Evolutionary conservation across 2,888 invertebrate species (phyloP), one percentile per base, ranked within the genome.

Genomic region (Germaria angustata): DNA sequence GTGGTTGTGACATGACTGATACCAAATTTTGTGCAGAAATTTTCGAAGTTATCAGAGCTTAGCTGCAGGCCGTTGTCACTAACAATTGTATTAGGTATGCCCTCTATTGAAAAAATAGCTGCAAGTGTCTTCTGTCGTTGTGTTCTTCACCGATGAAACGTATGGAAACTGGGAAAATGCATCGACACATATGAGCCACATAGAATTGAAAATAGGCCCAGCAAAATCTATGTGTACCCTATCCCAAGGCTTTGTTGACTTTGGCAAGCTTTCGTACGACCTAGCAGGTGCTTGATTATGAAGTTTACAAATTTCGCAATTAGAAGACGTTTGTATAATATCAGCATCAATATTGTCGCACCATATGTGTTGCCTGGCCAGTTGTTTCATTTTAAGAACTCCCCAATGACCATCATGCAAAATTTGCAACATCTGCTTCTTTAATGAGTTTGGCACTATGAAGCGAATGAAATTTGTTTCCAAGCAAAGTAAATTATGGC

Each of bases 121-220:
- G 53, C n/a, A 32, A 53, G 53, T 53, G 15, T 32, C 32, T 53
- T 53, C 53, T 8, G 53, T 53, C 3, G 28, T 53, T 8, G 53
- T 53, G 86, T 28, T 28, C 2, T n/a, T 32, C 53, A 53, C 28
- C 7, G 28, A 53, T 8, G 53, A 53, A 24, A 53, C 32, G 15
- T 53, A 53, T 2, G 53, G 53, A 15, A 53, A 53, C 32, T 32
- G 53, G 3, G 53, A 53, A 32, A 32, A 53, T 15, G 53, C 68
- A 28, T 84, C 84, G 6, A 78, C 80, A n/a, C 68, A 65, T 46
- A 81, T 69, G 15, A 77, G 71, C 81, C 81, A 81, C 79, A 81
- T 84, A 15, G 65, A 59, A 28, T 53, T 59, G 9, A 76, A 84
- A 28, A 84, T 76, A 28, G 75, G 81, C 2, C 76, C 79, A 9